These are phyloP conservation scores for Dicranocentrus wangi DNA, from an alignment of 2,888 invertebrate genomes.

Conservation along the genomic window DNA sequence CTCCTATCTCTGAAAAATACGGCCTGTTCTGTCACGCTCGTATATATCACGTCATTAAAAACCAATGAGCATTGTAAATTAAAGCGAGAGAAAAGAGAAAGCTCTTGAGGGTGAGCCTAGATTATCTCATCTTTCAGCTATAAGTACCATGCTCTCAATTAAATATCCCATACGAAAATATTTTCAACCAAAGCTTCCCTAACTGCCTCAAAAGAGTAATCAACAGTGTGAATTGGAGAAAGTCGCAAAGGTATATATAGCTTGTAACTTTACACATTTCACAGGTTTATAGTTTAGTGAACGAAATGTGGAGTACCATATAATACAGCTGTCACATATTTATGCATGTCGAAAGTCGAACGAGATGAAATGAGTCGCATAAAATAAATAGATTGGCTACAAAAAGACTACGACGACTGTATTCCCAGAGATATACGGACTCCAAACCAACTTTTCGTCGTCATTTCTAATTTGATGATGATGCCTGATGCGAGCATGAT, in stretches of 20 bases:
- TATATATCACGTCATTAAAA: slow-evolving; percentile 54
- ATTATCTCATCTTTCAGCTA: slow-evolving; percentile 32
- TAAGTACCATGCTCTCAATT: too few species aligned
- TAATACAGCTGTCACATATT: background rate
- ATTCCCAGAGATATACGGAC: background rate
- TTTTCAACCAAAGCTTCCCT: too few species aligned
- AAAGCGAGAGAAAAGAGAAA: slow-evolving; percentile 28
- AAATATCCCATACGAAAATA: too few species aligned
- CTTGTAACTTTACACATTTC: background rate
- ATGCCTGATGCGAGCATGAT: background rate
- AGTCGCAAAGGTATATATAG: slow-evolving; percentile 14
- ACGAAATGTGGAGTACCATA: background rate
- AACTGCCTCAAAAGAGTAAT: background rate
- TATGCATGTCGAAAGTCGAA: slow-evolving; percentile 45
- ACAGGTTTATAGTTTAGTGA: background rate
- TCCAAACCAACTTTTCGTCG: background rate
- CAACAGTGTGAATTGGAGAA: slow-evolving; percentile 34
- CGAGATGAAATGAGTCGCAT: slow-evolving; percentile 46
- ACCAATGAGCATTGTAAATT: slow-evolving; percentile 58
- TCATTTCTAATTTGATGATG: slow-evolving; percentile 10
- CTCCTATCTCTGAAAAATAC: too few species aligned
- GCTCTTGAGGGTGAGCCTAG: slow-evolving; percentile 23
- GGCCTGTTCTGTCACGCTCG: too few species aligned
- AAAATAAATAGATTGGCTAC: slow-evolving; percentile 40
- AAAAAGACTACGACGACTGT: too few species aligned